Conservation (phyloP, 2,113 vertebrate species). For the Lipotes vexillifer region DNA sequence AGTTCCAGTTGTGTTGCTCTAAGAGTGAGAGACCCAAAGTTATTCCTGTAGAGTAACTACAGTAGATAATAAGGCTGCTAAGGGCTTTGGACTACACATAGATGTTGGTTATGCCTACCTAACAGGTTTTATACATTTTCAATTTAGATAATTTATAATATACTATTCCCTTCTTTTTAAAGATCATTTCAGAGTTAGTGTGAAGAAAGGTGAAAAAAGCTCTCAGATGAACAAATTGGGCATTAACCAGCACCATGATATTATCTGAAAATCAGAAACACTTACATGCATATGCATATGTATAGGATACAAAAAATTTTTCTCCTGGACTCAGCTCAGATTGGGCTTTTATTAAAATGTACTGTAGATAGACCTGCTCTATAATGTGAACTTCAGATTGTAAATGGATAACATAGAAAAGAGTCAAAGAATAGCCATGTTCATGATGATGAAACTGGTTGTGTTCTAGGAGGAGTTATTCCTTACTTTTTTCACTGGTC, state of each 20-base stretch:
- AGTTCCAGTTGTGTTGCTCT: neutral
- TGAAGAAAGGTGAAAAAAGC: neutral
- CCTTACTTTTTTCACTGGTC: neutral
- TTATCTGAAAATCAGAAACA: neutral
- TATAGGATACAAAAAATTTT: neutral
- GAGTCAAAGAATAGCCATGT: neutral
- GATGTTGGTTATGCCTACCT: neutral
- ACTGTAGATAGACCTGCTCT: neutral
- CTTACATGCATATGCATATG: neutral
- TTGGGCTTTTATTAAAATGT: neutral
- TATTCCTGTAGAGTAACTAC: neutral
- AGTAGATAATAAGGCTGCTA: neutral
- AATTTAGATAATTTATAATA: neutral
- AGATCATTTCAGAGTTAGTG: neutral
- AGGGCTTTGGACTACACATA: neutral
- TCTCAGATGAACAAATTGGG: neutral
- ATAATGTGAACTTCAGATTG: neutral
- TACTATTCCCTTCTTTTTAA: neutral
- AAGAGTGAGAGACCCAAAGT: neutral
- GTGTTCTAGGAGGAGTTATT: neutral
- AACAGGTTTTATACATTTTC: neutral
- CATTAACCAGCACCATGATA: neutral
- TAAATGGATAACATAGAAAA: neutral
- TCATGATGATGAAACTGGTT: neutral
- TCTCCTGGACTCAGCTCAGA: neutral